A percentile compares a stretch with the other conserved stretches of the same genome.
Conservation (phyloP, 2,113 vertebrate genomes). For the Rhinichthys klamathensis region DNA sequence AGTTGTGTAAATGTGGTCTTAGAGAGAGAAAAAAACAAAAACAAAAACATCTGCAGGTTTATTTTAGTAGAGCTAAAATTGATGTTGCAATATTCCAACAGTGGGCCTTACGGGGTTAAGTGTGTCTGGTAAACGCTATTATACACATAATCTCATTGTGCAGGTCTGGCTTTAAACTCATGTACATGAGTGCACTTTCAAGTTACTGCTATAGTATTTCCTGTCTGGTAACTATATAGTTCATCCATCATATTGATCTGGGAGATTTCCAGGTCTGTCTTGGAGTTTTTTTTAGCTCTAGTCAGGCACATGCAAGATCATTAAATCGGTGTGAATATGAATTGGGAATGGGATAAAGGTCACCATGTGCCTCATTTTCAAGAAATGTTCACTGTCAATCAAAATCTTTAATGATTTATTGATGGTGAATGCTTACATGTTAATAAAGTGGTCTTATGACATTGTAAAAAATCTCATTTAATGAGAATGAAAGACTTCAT, state of each 20-base stretch:
- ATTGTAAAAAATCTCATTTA: neutral
- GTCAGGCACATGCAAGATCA: neutral
- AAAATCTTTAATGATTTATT: slow-evolving; percentile 8
- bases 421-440: neutral
- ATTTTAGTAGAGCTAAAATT: too few relatives aligned
- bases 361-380: neutral
- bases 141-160: slow-evolving; percentile 12
- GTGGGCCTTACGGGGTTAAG: too few relatives aligned
- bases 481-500: neutral
- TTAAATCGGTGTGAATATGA: neutral
- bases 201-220: neutral
- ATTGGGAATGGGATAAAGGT: neutral
- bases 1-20: too few relatives aligned
- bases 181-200: slow-evolving; percentile 6
- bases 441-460: neutral
- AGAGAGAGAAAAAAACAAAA: too few relatives aligned
- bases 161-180: neutral
- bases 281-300: neutral
- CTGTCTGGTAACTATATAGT: neutral
- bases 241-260: slow-evolving; percentile 30
- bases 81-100: too few relatives aligned
- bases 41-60: too few relatives aligned
- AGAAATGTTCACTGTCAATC: neutral
- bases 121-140: neutral
- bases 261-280: neutral